A percentile compares a stretch with the other conserved stretches of the same genome.
Conservation (phyloP, 1,140 invertebrate genomes). For the Eumaeus atala region DNA sequence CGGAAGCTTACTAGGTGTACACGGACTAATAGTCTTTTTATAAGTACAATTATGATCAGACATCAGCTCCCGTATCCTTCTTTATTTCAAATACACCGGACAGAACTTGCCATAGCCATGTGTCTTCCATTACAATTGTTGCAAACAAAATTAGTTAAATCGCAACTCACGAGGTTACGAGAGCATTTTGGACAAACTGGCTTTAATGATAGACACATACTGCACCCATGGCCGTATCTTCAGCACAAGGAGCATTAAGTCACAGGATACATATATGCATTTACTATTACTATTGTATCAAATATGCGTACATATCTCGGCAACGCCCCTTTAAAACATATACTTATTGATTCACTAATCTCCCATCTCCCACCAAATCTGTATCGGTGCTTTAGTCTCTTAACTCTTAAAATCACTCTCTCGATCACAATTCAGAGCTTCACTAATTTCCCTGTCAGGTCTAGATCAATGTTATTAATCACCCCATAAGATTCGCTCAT, state of each 20-base stretch:
- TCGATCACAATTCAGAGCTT: conserved; percentile 9
- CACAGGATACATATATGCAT: conserved; percentile 30
- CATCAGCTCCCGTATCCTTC: conserved; percentile 27
- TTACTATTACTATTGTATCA: conserved; percentile 22
- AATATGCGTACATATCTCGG: conserved; percentile 20
- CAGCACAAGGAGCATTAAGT: conserved; percentile 36
- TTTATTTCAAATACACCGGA: conserved; percentile 30
- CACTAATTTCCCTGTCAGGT: conserved; percentile 16
- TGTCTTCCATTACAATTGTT: conserved; percentile 30
- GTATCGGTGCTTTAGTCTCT: conserved; percentile 21
- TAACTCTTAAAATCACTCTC: conserved; percentile 16
- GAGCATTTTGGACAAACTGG: conserved; percentile 35
- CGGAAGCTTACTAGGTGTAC: no score
- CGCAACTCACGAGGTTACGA: conserved; percentile 28
- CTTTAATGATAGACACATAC: conserved; percentile 26
- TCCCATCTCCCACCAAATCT: conserved; percentile 18
- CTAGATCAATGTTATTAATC: conserved; percentile 19
- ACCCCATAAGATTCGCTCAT: conserved; percentile 19
- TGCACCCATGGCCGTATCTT: conserved; percentile 26
- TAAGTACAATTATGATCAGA: conserved; percentile 27
- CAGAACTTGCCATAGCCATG: conserved; percentile 25
- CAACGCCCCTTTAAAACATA: conserved; percentile 24
- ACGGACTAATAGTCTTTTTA: conserved; percentile 19
- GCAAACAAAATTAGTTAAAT: conserved; percentile 24
- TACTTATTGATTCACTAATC: conserved; percentile 21